Percentiles rank a stretch among this genome's conserved stretches.
Conservation (phyloP, 2,888 invertebrate species). For the Cosmorhoe ocellata region DNA sequence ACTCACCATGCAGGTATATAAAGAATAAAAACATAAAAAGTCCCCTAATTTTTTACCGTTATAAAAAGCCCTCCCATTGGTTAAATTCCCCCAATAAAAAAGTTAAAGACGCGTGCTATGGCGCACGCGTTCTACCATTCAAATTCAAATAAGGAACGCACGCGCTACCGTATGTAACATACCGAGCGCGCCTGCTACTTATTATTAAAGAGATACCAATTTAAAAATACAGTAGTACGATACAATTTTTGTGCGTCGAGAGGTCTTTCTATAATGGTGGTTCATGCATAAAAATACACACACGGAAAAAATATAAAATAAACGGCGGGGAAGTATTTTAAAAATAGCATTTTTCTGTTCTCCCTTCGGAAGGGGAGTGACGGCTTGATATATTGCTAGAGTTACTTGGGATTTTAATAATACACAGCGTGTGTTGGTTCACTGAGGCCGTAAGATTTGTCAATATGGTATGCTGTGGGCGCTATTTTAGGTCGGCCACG, state of each 20-base stretch:
- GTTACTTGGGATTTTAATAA: conserved; percentile 81
- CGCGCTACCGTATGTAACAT: conserved; percentile 64
- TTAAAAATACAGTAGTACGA: conserved; percentile 44
- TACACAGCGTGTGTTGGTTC: conserved; percentile 78
- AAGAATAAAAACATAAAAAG: no score
- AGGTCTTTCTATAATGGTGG: conserved; percentile 48
- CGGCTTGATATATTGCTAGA: conserved; percentile 76
- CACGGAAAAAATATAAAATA: conserved; percentile 78
- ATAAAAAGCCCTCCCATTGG: conserved; percentile 65
- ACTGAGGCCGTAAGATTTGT: conserved; percentile 80
- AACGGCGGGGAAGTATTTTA: conserved; percentile 76
- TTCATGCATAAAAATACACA: conserved; percentile 67
- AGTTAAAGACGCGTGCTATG: conserved; percentile 70
- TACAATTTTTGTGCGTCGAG: conserved; percentile 28
- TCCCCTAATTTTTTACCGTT: conserved; percentile 68
- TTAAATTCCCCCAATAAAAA: conserved; percentile 68
- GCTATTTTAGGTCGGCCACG: conserved; percentile 76
- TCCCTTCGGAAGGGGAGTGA: conserved; percentile 74
- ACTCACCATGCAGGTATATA: conserved; percentile 41
- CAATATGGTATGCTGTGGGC: conserved; percentile 75
- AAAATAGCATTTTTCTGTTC: conserved; percentile 66
- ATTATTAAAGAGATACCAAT: conserved; percentile 66
- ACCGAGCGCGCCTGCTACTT: conserved; percentile 69
- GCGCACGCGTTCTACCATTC: conserved; percentile 66
- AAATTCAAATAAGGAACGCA: conserved; percentile 73